These are phyloP conservation scores for Hyposmocoma kahamanoa DNA, from an alignment of 1,140 invertebrate species.

Conservation along the genomic window DNA sequence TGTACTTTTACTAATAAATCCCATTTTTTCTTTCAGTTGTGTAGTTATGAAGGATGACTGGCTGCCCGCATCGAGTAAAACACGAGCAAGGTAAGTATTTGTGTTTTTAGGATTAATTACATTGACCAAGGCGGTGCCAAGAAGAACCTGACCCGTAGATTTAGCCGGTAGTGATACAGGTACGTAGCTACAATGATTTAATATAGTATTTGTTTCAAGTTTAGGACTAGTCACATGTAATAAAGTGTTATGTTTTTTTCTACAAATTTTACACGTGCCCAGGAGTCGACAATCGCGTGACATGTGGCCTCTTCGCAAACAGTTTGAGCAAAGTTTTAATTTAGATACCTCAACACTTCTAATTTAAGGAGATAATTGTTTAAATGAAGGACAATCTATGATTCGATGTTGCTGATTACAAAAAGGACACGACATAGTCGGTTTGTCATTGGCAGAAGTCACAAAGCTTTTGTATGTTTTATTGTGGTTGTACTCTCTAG, in stretches of 20 bases:
- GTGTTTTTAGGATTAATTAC: slow-evolving; percentile 4
- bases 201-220: background rate
- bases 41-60: slow-evolving; percentile 40
- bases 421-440: background rate
- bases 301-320: background rate
- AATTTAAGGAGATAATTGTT: background rate
- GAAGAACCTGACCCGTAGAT: background rate
- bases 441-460: background rate
- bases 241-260: background rate
- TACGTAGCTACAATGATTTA: background rate
- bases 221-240: background rate
- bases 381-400: background rate
- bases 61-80: slow-evolving; percentile 22
- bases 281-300: background rate
- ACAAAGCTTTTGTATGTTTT: background rate
- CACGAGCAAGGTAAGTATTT: slow-evolving; percentile 6
- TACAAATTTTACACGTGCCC: background rate
- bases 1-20: background rate
- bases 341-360: background rate
- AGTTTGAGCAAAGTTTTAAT: background rate
- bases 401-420: background rate
- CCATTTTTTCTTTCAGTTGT: slow-evolving; percentile 5
- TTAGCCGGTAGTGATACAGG: background rate
- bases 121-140: slow-evolving; percentile 12
- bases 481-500: background rate